Conservation (phyloP, 2,888 invertebrate species). For the Dendrolimus pini region DNA sequence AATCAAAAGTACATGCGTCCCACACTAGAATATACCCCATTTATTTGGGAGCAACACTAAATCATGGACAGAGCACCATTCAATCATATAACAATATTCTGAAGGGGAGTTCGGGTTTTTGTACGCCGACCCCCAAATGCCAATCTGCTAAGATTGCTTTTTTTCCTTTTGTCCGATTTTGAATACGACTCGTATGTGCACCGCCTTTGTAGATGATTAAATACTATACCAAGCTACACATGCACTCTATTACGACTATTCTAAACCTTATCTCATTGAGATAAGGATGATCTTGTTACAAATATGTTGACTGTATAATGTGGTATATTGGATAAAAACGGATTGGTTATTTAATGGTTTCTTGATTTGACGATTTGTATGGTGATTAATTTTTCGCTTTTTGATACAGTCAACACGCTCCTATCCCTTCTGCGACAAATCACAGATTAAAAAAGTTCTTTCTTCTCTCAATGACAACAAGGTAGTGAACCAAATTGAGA, state of each 20-base stretch:
- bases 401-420: conserved; percentile 1
- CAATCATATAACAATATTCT: conserved; percentile 47
- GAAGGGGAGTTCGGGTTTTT: conserved; percentile 43
- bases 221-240: conserved; percentile 29
- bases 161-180: conserved; percentile 74
- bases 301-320: background rate
- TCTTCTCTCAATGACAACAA: background rate
- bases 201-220: conserved; percentile 73
- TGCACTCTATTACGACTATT: background rate
- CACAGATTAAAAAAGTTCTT: conserved; percentile 8
- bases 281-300: background rate
- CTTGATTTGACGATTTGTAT: conserved; percentile 59
- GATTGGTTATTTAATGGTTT: conserved; percentile 75
- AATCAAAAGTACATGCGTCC: background rate
- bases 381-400: conserved; percentile 54
- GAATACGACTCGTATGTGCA: conserved; percentile 65
- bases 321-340: conserved; percentile 19
- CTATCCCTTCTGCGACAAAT: conserved; percentile 15
- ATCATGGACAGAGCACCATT: background rate
- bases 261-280: conserved; percentile 18
- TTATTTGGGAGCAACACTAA: conserved; percentile 5
- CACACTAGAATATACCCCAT: background rate
- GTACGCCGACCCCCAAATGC: conserved; percentile 62
- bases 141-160: conserved; percentile 75
- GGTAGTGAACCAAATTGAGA: too few relatives aligned